Conservation (phyloP, 2,888 invertebrate genomes). For the Pseudoips prasinana region DNA sequence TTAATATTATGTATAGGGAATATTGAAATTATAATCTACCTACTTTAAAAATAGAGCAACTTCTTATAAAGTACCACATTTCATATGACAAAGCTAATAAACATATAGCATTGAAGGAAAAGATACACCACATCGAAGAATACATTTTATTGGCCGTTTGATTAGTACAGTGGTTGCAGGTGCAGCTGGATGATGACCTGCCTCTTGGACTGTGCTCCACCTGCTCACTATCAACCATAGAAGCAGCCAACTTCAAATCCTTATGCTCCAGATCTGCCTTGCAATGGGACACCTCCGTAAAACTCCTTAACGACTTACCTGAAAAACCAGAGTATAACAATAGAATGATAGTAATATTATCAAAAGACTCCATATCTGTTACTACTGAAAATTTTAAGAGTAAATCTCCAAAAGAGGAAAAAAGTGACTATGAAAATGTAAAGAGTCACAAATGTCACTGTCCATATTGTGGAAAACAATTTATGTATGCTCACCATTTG, state of each 20-base stretch:
- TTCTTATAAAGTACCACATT: constrained; percentile 1
- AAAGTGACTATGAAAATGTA: constrained; percentile 3
- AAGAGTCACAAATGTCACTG: constrained; percentile 45
- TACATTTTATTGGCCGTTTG: constrained; percentile 54
- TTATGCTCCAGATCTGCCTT: constrained; percentile 46
- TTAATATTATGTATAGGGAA: no score
- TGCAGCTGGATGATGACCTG: constrained; percentile 53
- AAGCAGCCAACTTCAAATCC: constrained; percentile 55
- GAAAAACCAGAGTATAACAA: constrained; percentile 9
- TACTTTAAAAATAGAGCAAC: no score
- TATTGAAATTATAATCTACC: no score
- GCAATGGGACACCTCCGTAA: constrained; percentile 50
- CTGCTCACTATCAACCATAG: constrained; percentile 51
- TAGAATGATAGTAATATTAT: constrained; percentile 42
- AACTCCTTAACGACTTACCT: constrained; percentile 47
- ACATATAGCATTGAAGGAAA: no score
- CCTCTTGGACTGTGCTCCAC: constrained; percentile 58
- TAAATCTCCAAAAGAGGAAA: constrained; percentile 4
- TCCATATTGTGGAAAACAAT: constrained; percentile 55
- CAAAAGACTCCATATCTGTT: constrained; percentile 41
- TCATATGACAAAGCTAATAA: not conserved
- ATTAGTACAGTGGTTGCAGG: constrained; percentile 69
- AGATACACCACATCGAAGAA: no score
- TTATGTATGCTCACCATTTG: constrained; percentile 47
- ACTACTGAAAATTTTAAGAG: constrained; percentile 5